phyloP scores from a whole-genome alignment of 2,113 vertebrate genomes.

The Chaenocephalus aceratus region DNA sequence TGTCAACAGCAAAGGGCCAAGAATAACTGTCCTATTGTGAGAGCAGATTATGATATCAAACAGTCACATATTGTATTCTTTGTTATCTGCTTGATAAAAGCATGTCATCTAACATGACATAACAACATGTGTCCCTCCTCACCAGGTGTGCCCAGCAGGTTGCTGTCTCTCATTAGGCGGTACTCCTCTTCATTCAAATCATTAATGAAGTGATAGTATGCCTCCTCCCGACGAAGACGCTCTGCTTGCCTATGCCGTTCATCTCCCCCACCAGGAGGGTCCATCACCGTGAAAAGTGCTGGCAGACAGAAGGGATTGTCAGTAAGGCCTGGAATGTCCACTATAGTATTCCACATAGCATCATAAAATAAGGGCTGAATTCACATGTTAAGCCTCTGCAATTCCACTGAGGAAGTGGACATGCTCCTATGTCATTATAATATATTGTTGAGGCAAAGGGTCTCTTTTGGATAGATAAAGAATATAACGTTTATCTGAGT shows the following conservation, averaged over 20 bases:
- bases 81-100: background rate
- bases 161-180: conserved; percentile 94
- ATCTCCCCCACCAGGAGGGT: conserved; percentile 87
- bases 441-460: conserved; percentile 4
- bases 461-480: background rate
- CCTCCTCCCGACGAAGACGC: conserved; percentile 94
- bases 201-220: conserved; percentile 98
- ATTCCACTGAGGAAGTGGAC: background rate
- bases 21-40: background rate
- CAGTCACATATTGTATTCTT: background rate
- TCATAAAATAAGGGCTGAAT: background rate
- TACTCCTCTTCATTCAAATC: conserved; percentile 95
- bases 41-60: background rate
- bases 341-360: background rate
- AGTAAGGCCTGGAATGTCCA: conserved; percentile 17
- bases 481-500: background rate
- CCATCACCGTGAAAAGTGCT: conserved; percentile 85
- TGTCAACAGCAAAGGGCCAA: conserved; percentile 15
- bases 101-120: background rate
- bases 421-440: background rate
- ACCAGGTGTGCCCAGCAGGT: conserved; percentile 96
- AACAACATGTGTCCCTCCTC: conserved; percentile 46
- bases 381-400: background rate
- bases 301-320: conserved; percentile 47
- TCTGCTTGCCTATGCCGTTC: conserved; percentile 93